phyloP scores from a whole-genome alignment of 2,113 vertebrate species.

The Scartelaos histophorus region DNA sequence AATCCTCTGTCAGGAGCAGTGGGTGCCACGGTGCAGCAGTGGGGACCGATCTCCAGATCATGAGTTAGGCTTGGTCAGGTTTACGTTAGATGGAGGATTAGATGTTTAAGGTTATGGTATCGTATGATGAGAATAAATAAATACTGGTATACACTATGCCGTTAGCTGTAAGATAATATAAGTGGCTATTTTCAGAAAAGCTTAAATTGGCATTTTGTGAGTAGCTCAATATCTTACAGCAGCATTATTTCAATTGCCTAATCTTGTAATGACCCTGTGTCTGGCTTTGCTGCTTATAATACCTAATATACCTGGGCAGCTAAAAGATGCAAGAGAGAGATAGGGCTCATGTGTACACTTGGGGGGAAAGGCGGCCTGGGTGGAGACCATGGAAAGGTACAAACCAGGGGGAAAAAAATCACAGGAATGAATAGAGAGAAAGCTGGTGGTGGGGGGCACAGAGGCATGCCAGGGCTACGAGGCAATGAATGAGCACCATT shows the following conservation, averaged over 20 bases:
- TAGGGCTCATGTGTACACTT: conserved; percentile 16
- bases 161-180: not conserved
- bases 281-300: conserved; percentile 43
- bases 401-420: conserved; percentile 55
- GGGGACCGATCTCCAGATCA: too few species aligned
- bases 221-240: not conserved
- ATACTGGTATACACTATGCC: not conserved
- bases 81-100: too few species aligned
- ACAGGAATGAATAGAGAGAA: conserved; percentile 68
- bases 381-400: conserved; percentile 66
- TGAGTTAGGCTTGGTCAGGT: too few species aligned
- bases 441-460: conserved; percentile 52
- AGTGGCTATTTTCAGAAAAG: not conserved
- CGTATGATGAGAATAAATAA: not conserved
- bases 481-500: conserved; percentile 72
- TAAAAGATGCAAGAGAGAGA: conserved; percentile 51
- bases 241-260: conserved; percentile 15
- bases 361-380: conserved; percentile 26
- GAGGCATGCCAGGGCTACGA: conserved; percentile 65
- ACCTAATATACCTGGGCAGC: conserved; percentile 29
- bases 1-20: not conserved
- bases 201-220: too few species aligned
- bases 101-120: too few species aligned
- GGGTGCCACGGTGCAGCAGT: too few species aligned
- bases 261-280: conserved; percentile 6